Conservation (phyloP, 2,113 vertebrate species). For the Prionailurus viverrinus region DNA sequence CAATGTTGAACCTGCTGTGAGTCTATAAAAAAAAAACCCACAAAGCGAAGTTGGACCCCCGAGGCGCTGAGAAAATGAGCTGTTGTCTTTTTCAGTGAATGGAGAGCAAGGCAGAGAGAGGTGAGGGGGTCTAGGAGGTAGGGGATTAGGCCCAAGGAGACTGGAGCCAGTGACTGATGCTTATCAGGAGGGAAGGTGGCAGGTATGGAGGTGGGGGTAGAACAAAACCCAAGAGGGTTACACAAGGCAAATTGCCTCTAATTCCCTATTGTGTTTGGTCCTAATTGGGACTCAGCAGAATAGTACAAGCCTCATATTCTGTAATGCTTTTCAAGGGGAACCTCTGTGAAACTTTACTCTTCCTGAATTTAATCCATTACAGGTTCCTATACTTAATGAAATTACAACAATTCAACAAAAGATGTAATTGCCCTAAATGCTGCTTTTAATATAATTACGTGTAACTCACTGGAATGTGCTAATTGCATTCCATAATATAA, state of each 20-base stretch:
- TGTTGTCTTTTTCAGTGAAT: neutral
- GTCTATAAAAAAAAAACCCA: neutral
- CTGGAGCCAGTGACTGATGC: neutral
- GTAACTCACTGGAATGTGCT: slow-evolving; percentile 70
- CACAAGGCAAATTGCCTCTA: neutral
- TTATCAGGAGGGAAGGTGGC: neutral
- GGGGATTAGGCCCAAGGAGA: neutral
- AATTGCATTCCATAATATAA: slow-evolving; percentile 73
- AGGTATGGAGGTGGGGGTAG: neutral
- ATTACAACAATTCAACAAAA: slow-evolving; percentile 78
- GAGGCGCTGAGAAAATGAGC: neutral
- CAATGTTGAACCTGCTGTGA: neutral
- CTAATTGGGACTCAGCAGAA: slow-evolving; percentile 46
- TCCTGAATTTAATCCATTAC: slow-evolving; percentile 75
- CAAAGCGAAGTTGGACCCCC: neutral
- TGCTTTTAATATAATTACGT: slow-evolving; percentile 79
- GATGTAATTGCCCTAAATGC: slow-evolving; percentile 78
- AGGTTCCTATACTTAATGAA: slow-evolving; percentile 72
- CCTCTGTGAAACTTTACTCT: slow-evolving; percentile 54
- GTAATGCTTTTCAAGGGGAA: slow-evolving; percentile 49
- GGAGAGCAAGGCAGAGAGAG: neutral
- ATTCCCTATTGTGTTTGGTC: slow-evolving; percentile 56
- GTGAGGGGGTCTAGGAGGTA: neutral
- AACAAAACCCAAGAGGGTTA: neutral
- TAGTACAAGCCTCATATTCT: slow-evolving; percentile 30